Conservation (phyloP, 1,140 invertebrate species). For the Bicyclus anynana region DNA sequence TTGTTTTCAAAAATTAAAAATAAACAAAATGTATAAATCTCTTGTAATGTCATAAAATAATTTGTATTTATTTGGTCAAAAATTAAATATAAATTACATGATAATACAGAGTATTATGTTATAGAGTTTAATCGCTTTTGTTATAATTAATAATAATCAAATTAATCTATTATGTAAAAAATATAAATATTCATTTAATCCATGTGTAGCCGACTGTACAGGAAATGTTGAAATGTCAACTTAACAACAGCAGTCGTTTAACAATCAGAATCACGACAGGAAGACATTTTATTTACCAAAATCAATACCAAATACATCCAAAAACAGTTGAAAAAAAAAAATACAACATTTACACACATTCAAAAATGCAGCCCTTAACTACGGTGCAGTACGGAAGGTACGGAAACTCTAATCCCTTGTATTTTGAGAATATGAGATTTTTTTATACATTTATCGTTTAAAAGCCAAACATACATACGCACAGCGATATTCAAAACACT, state of each 20-base stretch:
- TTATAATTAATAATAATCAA: no score
- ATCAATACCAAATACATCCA: constrained; percentile 10
- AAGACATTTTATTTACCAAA: constrained; percentile 43
- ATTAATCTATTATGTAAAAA: no score
- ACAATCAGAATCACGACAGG: constrained; percentile 41
- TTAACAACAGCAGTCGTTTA: constrained; percentile 19
- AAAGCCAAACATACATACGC: constrained; percentile 71
- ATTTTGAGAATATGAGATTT: constrained; percentile 60
- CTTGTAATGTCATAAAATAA: no score
- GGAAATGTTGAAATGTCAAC: constrained; percentile 34
- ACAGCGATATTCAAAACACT: constrained; percentile 66
- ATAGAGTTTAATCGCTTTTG: no score
- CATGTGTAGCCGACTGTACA: no score
- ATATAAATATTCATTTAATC: no score
- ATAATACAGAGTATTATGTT: no score
- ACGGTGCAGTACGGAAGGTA: constrained; percentile 48
- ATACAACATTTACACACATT: constrained; percentile 17
- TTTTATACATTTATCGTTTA: constrained; percentile 53
- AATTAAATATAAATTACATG: no score
- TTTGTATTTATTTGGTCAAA: no score
- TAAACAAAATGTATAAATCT: neutral
- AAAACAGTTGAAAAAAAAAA: constrained; percentile 2
- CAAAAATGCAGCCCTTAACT: constrained; percentile 37
- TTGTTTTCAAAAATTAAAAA: neutral
- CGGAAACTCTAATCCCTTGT: constrained; percentile 63